Evolutionary conservation across 2,888 invertebrate species (phyloP), one percentile per base, ranked within the genome.

Genomic region (Cantharis flavilabris): DNA sequence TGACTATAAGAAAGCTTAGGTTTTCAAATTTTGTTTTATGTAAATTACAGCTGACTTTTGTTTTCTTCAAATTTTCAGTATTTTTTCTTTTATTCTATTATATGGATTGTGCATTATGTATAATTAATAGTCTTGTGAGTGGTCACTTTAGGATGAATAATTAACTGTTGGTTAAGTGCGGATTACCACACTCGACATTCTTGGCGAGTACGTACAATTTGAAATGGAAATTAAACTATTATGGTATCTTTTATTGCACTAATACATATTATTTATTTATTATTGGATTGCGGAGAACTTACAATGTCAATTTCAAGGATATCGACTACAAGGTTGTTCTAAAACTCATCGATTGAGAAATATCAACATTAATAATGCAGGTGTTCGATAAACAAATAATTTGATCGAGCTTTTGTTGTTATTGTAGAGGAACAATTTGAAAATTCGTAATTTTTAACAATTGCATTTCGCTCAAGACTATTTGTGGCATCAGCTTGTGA

Each of bases 251-350:
- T 49, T 49, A 49, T 49, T n/a, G 49, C 49, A 49, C 49, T 49
- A 49, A 49, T 49, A n/a, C 49, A 49, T 49, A 49, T 49, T 49
- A 49, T 49, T 49, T n/a, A n/a, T 49, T 49, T 49, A 49, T 49
- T 49, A 49, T 49, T 7, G 49, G 7, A 49, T n/a, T 49, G n/a
- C 13, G 1, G 26, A n/a, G 7, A 67, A 20, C 26, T 20, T 18
- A 23, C 65, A 67, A 67, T 67, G 65, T 67, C 65, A 67, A 67
- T 67, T 67, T 67, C 65, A 67, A 67, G 65, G 65, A 23, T n/a
- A 67, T 9, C 65, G 23, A 67, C n/a, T n/a, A 67, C 65, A 67
- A 67, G 65, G 65, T 23, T 26, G 11, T 26, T 67, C n/a, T 9
- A 67, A n/a, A 49, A 49, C 49, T n/a, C 49, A 49, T 49, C 49